Conservation (phyloP, 1,140 invertebrate species). For the Lepidurus couesii region DNA sequence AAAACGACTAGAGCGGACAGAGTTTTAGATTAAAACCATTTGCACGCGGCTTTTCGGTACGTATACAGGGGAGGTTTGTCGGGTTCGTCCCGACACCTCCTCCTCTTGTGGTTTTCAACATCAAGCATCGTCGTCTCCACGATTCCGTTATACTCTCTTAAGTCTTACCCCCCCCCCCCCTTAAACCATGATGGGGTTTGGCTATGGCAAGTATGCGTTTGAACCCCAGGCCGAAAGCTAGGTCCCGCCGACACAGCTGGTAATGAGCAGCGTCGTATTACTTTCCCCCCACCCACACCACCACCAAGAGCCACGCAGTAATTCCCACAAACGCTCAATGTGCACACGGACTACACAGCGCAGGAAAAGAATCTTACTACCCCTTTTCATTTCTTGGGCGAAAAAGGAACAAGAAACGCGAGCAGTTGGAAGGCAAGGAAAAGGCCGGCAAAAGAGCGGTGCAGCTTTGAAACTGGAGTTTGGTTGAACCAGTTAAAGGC, state of each 20-base stretch:
- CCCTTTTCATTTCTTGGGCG: background rate
- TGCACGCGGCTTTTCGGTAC: constrained; percentile 8
- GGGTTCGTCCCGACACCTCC: background rate
- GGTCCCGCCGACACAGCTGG: constrained; percentile 15
- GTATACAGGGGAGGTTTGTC: constrained; percentile 4
- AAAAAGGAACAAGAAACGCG: background rate
- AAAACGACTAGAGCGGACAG: background rate
- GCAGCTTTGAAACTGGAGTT: constrained; percentile 21
- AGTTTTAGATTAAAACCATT: constrained; percentile 22
- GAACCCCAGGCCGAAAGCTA: constrained; percentile 18
- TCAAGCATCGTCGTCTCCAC: constrained; percentile 4
- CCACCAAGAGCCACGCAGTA: background rate
- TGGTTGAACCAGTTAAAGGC: constrained; percentile 14
- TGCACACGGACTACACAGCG: constrained; percentile 2
- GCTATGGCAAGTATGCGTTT: constrained; percentile 17
- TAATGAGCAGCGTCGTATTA: constrained; percentile 22
- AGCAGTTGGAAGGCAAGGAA: background rate
- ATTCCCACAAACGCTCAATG: constrained; percentile 18
- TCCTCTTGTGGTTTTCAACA: constrained; percentile 2
- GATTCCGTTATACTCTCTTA: background rate
- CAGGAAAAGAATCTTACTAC: background rate
- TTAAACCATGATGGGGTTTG: background rate
- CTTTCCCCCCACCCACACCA: constrained; percentile 16
- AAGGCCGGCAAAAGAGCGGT: background rate
- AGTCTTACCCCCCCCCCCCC: background rate